Percentiles rank a stretch among this genome's conserved stretches.
Conservation (phyloP, 2,113 vertebrate species). For the Origma solitaria region DNA sequence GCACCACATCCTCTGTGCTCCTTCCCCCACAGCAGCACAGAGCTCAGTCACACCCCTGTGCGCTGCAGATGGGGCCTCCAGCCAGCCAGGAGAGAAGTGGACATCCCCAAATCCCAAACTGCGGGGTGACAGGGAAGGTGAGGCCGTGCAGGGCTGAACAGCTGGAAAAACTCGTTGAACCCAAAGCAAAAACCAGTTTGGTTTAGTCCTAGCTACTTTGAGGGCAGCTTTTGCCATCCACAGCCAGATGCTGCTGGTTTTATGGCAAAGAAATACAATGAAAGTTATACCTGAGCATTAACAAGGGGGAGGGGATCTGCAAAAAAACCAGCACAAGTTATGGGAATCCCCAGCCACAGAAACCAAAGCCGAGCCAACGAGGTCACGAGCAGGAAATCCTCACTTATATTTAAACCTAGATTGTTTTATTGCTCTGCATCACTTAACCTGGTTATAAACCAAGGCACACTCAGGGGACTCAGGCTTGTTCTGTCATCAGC, state of each 20-base stretch:
- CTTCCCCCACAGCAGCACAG: rapidly evolving
- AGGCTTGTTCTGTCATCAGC: too few species aligned
- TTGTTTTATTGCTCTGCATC: not conserved
- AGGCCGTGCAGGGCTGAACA: not conserved
- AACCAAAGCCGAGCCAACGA: not conserved
- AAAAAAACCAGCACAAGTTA: not conserved
- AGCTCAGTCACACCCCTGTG: not conserved
- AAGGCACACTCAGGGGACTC: rapidly evolving
- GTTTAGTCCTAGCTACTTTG: not conserved
- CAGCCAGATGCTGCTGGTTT: not conserved
- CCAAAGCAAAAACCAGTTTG: not conserved
- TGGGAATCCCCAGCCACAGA: not conserved
- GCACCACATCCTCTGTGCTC: not conserved
- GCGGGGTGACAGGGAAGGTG: not conserved
- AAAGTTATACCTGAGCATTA: not conserved
- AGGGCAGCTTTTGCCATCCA: not conserved
- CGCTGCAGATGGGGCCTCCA: not conserved
- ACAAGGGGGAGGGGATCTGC: not conserved
- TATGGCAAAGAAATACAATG: too few species aligned
- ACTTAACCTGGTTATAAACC: not conserved
- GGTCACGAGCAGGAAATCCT: not conserved
- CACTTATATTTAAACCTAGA: not conserved
- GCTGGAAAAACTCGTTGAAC: not conserved
- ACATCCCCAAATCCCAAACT: not conserved
- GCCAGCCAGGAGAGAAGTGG: rapidly evolving